Conservation (phyloP, 2,888 invertebrate genomes). For the Aphidoletes aphidimyza region DNA sequence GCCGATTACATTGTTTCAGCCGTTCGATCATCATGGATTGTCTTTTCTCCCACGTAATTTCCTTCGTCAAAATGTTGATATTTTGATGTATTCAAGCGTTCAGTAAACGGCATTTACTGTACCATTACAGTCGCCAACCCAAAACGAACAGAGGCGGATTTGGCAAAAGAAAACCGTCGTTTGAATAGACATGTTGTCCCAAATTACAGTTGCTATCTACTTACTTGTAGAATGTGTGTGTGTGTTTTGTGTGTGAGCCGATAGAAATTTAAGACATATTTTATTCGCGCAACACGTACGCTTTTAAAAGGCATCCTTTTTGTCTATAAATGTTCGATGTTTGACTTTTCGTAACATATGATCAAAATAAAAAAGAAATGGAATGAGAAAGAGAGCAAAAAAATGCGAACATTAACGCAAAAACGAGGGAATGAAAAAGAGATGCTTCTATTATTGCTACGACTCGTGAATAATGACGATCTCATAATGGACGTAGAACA, state of each 20-base stretch:
- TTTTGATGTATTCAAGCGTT: too few species aligned
- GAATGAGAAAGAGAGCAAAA: not conserved
- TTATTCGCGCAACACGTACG: slow-evolving; percentile 25
- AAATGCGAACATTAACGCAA: not conserved
- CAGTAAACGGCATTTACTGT: too few species aligned
- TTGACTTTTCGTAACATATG: slow-evolving; percentile 39
- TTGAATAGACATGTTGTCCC: slow-evolving; percentile 13
- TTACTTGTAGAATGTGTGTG: not conserved
- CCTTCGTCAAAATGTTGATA: too few species aligned
- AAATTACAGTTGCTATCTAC: slow-evolving; percentile 22
- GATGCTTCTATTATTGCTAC: slow-evolving; percentile 43
- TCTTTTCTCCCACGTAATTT: not conserved
- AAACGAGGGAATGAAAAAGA: not conserved
- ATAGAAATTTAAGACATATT: slow-evolving; percentile 4
- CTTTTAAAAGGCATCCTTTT: not conserved
- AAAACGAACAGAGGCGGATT: too few species aligned
- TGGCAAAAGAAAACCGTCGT: too few species aligned
- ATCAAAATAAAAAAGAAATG: not conserved
- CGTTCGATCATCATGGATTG: too few species aligned
- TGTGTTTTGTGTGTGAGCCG: not conserved
- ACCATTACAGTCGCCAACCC: too few species aligned
- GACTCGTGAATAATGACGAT: slow-evolving; percentile 44
- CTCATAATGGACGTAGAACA: slow-evolving; percentile 19
- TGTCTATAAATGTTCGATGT: slow-evolving; percentile 7
- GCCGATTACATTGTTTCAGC: not conserved